phyloP scores from a whole-genome alignment of 2,888 invertebrate genomes.

The Metallyticus violacea region DNA sequence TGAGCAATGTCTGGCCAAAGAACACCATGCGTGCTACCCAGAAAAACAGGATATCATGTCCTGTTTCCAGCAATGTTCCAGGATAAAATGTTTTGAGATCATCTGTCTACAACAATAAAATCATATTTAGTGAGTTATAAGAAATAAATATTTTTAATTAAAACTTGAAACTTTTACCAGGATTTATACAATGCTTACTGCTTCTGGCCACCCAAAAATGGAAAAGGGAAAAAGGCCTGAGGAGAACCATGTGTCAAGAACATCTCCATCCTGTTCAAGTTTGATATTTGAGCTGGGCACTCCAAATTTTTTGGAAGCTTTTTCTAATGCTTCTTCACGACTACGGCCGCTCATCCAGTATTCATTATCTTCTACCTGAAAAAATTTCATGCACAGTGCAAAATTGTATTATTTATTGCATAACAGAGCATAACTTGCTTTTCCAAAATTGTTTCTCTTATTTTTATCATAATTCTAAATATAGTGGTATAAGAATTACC shows the following conservation, averaged over 20 bases:
- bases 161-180: neutral
- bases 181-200: conserved; percentile 48
- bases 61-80: conserved; percentile 88
- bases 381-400: too few relatives aligned
- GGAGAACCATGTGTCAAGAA: conserved; percentile 99
- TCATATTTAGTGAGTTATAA: neutral
- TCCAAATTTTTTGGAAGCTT: conserved; percentile 71
- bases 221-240: conserved; percentile 95
- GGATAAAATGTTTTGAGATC: conserved; percentile 86
- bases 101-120: conserved; percentile 49
- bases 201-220: conserved; percentile 94
- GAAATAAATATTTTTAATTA: neutral
- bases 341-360: conserved; percentile 58
- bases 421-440: too few relatives aligned
- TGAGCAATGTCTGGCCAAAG: conserved; percentile 86
- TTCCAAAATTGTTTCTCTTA: neutral
- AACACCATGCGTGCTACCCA: conserved; percentile 99
- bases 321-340: conserved; percentile 71
- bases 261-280: conserved; percentile 85
- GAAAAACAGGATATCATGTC: conserved; percentile 97
- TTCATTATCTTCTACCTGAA: conserved; percentile 46
- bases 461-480: too few relatives aligned
- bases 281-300: conserved; percentile 54
- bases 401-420: too few relatives aligned
- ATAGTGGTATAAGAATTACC: too few relatives aligned